Evolutionary conservation across 2,797 vertebrate genomes (phyloP).

Genomic region (Lepilemur septentrionalis): DNA sequence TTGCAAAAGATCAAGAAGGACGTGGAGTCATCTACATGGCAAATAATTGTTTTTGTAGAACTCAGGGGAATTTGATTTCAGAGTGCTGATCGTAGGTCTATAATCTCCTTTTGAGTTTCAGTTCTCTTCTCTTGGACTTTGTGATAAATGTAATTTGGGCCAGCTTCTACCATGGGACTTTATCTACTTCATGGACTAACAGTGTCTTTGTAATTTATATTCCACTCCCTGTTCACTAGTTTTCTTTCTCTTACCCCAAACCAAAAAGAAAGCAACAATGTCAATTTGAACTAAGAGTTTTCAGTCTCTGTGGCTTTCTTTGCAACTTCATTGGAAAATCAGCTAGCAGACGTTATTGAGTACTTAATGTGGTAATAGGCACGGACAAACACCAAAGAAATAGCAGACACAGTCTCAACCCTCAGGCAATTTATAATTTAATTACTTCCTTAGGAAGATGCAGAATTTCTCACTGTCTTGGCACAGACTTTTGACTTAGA

Average conservation of each 20-base stretch:
- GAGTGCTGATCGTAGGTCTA: background rate
- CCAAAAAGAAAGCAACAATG: background rate
- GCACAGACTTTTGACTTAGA: background rate
- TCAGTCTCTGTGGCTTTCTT: background rate
- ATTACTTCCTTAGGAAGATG: background rate
- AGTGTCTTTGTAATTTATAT: conserved; percentile 37
- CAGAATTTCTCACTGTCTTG: background rate
- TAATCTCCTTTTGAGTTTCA: background rate
- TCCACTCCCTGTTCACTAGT: background rate
- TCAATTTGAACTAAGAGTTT: conserved; percentile 5
- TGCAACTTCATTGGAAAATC: conserved; percentile 42
- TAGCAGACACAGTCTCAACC: background rate
- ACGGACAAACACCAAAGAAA: background rate
- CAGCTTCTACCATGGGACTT: background rate
- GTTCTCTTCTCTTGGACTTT: background rate
- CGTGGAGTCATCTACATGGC: background rate
- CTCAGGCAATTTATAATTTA: background rate
- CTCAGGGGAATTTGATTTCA: background rate
- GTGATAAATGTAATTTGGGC: background rate
- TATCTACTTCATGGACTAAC: background rate
- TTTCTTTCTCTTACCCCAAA: background rate
- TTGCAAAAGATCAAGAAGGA: background rate
- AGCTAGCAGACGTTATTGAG: background rate
- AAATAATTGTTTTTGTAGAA: conserved; percentile 1
- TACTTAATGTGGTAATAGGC: background rate